phyloP scores from a whole-genome alignment of 2,113 vertebrate species.

The Antechinus stuartii region DNA sequence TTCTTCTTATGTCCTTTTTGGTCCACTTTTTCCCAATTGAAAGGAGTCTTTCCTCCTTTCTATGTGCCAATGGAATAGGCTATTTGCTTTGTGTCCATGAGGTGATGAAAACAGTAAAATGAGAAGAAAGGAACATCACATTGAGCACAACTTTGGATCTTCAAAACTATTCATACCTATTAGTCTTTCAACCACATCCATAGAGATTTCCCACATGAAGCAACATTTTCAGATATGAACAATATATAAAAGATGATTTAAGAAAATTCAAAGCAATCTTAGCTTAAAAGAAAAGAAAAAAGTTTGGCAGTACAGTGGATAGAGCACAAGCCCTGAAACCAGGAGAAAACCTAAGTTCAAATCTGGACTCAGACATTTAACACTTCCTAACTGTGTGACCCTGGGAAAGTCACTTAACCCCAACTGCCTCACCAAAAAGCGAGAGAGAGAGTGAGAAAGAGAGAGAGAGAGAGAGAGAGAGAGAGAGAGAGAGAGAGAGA shows the following conservation, averaged over 20 bases:
- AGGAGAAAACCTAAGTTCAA: too few relatives aligned
- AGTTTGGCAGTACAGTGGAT: too few relatives aligned
- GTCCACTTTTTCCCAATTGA: slow-evolving; percentile 14
- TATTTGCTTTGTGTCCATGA: background rate
- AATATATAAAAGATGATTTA: background rate
- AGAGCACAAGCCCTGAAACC: too few relatives aligned
- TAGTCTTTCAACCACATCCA: background rate
- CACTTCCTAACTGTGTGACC: too few relatives aligned
- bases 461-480: too few relatives aligned
- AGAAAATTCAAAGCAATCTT: background rate
- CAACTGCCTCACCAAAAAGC: too few relatives aligned
- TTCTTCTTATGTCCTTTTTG: background rate
- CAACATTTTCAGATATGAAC: background rate
- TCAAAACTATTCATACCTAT: background rate
- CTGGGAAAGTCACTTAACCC: too few relatives aligned
- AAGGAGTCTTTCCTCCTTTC: background rate
- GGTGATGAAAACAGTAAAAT: slow-evolving; percentile 1
- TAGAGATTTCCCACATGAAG: background rate
- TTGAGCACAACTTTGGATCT: background rate
- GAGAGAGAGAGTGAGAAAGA: too few relatives aligned
- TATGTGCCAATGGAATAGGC: background rate
- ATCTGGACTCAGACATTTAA: too few relatives aligned
- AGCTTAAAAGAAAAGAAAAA: background rate
- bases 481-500: too few relatives aligned
- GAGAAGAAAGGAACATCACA: background rate